phyloP scores from a whole-genome alignment of 1,140 invertebrate genomes.

The Zaprionus kolodkinae region DNA sequence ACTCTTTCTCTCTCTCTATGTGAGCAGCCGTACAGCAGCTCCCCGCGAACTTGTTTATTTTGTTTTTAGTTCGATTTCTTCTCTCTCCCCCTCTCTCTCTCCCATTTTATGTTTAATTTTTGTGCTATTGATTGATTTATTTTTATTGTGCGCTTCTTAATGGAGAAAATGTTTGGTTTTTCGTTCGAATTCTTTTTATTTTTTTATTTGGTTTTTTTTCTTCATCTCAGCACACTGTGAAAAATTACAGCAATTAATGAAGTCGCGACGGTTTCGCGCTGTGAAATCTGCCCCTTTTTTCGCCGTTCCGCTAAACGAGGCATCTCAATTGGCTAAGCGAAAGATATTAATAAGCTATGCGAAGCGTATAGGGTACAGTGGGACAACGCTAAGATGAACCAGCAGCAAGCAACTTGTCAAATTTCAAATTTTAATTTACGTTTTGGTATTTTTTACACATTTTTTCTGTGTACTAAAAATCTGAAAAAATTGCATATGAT shows the following conservation, averaged over 20 bases:
- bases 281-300: conserved; percentile 12
- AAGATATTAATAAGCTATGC: conserved; percentile 21
- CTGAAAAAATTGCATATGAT: not conserved
- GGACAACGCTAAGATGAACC: not conserved
- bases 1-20: conserved; percentile 35
- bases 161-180: conserved; percentile 59
- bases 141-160: conserved; percentile 66
- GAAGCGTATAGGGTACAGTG: not conserved
- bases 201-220: conserved; percentile 15
- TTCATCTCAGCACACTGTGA: conserved; percentile 34
- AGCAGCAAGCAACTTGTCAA: not conserved
- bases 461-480: not conserved
- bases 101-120: conserved; percentile 66
- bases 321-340: conserved; percentile 45
- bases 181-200: conserved; percentile 17
- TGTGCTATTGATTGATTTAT: conserved; percentile 79
- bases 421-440: not conserved
- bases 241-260: conserved; percentile 66
- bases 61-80: conserved; percentile 22
- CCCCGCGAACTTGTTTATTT: conserved; percentile 71
- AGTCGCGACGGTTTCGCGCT: conserved; percentile 49
- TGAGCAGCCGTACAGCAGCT: conserved; percentile 35
- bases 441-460: not conserved
- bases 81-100: not conserved
- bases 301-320: conserved; percentile 5